Evolutionary conservation across 1,140 invertebrate genomes (phyloP), one percentile per base, ranked within the genome.

Genomic region (Leptinotarsa defecta): DNA sequence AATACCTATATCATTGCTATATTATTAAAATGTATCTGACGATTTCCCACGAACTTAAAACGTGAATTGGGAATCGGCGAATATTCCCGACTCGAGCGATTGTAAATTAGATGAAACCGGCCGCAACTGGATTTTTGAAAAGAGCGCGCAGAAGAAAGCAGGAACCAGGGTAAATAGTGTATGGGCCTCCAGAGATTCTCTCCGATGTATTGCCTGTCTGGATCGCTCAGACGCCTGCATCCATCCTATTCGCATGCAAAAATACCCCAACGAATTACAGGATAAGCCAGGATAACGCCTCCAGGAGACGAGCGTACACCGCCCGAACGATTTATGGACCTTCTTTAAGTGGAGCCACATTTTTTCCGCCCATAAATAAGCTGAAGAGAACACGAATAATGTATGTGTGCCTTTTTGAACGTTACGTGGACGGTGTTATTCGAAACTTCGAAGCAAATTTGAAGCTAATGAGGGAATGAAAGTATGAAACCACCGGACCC

Each of bases 231-330:
- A 81, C 79, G 76, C 77, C 74, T 64, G 75, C 79, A 80, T 81
- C 76, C 79, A 81, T 81, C 80, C 77, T 76, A 77, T 80, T 78
- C 76, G 76, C 80, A 81, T 81, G 79, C 80, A 81, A 80, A 81
- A 81, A 81, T 81, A 80, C 71, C 73, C 74, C 73, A 69, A 70
- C 71, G 74, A 73, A 76, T 77, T 79, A 77, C 76, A 73, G 78
- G 75, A 79, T 79, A 68, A 74, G 72, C 75, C 68, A 57, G 74
- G 76, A 79, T 81, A 77, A 81, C 76, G 77, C 78, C 78, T 79
- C 68, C 72, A 76, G 76, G 63, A 76, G 76, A 79, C 77, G 79
- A 77, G 79, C 79, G 79, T 76, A 80, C 77, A 78, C 76, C 74
- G 72, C 74, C 72, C 73, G 52, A 74, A 74, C 68, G 76, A 81